Evolutionary conservation across 2,797 vertebrate genomes (phyloP).

Genomic region (Manis javanica): DNA sequence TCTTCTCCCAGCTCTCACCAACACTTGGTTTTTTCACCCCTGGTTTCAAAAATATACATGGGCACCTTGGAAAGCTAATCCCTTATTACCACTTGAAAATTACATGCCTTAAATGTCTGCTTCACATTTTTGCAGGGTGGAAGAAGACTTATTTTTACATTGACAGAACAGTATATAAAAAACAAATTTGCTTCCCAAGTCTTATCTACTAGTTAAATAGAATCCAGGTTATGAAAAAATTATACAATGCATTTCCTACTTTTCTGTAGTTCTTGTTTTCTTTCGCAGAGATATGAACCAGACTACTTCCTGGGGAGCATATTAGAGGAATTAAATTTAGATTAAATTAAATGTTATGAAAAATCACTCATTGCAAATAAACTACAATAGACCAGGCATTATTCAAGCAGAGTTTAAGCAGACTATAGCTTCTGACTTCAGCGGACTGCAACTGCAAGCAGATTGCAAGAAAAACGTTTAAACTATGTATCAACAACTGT

Average conservation of each 20-base stretch:
- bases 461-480: background rate
- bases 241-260: background rate
- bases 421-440: background rate
- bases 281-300: conserved; percentile 13
- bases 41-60: background rate
- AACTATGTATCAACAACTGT: background rate
- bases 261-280: conserved; percentile 36
- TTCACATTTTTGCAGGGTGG: background rate
- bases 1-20: background rate
- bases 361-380: conserved; percentile 15
- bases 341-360: conserved; percentile 12
- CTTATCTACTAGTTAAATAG: conserved; percentile 9
- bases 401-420: background rate
- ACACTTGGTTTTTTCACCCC: background rate
- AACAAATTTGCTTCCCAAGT: background rate
- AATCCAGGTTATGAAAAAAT: background rate
- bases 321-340: conserved; percentile 35
- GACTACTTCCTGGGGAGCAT: background rate
- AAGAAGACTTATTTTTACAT: background rate
- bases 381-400: background rate
- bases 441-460: background rate
- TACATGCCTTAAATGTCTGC: conserved; percentile 11
- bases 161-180: background rate
- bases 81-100: background rate
- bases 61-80: conserved; percentile 5